These are phyloP conservation scores for Drosophila nigromelanica DNA, from an alignment of 1,140 invertebrate genomes.

Conservation along the genomic window DNA sequence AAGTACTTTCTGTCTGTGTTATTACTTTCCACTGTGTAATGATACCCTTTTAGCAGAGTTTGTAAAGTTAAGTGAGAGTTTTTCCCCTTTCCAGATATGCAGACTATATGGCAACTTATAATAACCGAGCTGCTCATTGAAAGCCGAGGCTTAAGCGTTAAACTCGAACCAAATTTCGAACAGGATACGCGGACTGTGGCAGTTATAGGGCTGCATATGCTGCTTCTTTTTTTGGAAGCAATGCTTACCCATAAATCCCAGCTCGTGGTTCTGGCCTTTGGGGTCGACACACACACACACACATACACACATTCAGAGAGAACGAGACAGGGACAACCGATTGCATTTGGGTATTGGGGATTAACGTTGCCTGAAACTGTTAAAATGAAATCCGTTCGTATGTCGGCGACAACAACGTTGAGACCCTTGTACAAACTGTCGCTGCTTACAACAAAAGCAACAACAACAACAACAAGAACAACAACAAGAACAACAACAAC, in stretches of 20 bases:
- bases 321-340: slow-evolving; percentile 54
- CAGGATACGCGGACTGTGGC: slow-evolving; percentile 33
- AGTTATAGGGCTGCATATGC: slow-evolving; percentile 51
- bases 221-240: slow-evolving; percentile 13
- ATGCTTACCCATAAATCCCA: slow-evolving; percentile 60
- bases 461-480: slow-evolving; percentile 4
- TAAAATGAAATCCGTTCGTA: slow-evolving; percentile 78
- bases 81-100: neutral
- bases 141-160: slow-evolving; percentile 37
- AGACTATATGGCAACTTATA: slow-evolving; percentile 10
- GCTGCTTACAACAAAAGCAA: slow-evolving; percentile 59
- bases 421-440: slow-evolving; percentile 73
- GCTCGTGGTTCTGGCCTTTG: slow-evolving; percentile 52
- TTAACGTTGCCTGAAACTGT: slow-evolving; percentile 78
- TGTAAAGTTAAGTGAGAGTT: neutral
- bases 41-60: neutral
- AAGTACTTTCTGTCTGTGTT: too few species aligned
- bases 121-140: slow-evolving; percentile 9
- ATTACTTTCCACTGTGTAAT: neutral
- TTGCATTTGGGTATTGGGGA: slow-evolving; percentile 82
- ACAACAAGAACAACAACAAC: slow-evolving; percentile 22
- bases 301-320: neutral
- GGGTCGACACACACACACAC: slow-evolving; percentile 39
- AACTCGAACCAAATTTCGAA: slow-evolving; percentile 8
- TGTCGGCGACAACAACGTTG: slow-evolving; percentile 59